phyloP scores from a whole-genome alignment of 2,113 vertebrate species.

The Dromiciops gliroides region DNA sequence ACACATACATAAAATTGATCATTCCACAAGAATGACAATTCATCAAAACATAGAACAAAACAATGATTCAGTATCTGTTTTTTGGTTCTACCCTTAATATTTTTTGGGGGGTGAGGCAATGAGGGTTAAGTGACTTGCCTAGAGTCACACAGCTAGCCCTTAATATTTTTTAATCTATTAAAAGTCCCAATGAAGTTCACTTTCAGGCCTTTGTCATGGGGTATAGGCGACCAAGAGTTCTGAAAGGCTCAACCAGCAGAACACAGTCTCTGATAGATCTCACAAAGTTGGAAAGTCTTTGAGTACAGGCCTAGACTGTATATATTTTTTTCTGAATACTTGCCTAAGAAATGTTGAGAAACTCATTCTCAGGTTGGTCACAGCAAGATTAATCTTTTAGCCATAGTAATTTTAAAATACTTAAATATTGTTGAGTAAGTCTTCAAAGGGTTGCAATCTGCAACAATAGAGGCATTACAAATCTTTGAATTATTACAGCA shows the following conservation, averaged over 20 bases:
- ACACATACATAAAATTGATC: conserved; percentile 63
- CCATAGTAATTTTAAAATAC: neutral
- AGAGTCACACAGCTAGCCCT: too few species aligned
- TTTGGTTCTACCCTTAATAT: conserved; percentile 56
- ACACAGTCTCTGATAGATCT: neutral
- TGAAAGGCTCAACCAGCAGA: neutral
- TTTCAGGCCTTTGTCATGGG: neutral
- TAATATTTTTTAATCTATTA: neutral
- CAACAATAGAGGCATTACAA: neutral
- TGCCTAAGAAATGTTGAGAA: neutral
- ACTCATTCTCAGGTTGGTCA: neutral
- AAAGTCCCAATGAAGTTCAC: neutral
- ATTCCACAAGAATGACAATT: conserved; percentile 74
- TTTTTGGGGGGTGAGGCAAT: too few species aligned
- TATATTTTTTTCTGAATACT: neutral
- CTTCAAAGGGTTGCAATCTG: neutral
- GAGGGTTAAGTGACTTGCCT: too few species aligned
- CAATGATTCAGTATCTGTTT: conserved; percentile 71
- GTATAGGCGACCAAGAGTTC: neutral
- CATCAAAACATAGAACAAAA: conserved; percentile 66
- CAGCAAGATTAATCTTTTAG: neutral
- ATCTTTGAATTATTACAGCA: too few species aligned
- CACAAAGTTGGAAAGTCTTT: neutral
- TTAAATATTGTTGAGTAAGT: neutral
- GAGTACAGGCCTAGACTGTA: neutral